phyloP scores from a whole-genome alignment of 2,113 vertebrate species.

The Saiga tatarica region DNA sequence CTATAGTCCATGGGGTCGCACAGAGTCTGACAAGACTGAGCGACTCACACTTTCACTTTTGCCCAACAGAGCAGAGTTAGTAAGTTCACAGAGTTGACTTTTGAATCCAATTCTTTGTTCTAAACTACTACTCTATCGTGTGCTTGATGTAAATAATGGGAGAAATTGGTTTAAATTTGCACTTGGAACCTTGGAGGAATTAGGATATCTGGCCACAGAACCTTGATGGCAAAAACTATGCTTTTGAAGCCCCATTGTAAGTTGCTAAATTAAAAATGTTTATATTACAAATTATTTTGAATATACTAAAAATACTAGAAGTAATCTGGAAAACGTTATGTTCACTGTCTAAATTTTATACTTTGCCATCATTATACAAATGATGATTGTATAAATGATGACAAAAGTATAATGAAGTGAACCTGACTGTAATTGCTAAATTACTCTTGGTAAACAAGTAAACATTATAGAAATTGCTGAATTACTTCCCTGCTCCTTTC shows the following conservation, averaged over 20 bases:
- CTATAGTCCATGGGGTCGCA: not conserved
- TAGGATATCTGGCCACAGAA: not conserved
- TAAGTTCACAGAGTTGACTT: not conserved
- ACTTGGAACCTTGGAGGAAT: not conserved
- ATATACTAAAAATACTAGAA: not conserved
- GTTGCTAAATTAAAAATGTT: not conserved
- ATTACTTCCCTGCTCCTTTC: not conserved
- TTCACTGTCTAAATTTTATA: not conserved
- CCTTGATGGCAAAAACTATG: not conserved
- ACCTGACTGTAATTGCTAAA: not conserved
- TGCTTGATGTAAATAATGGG: not conserved
- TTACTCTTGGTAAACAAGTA: not conserved
- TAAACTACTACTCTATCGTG: not conserved
- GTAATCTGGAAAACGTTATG: not conserved
- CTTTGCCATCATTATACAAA: not conserved
- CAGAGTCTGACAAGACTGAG: not conserved
- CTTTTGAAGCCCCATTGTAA: not conserved
- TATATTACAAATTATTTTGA: not conserved
- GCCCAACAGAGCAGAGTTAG: not conserved
- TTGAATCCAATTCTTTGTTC: not conserved
- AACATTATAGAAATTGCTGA: not conserved
- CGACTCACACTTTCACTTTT: not conserved
- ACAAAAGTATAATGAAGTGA: not conserved
- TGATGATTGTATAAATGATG: not conserved
- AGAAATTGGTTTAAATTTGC: not conserved